Conservation (phyloP, 2,797 vertebrate genomes). For the Enteromius fasciolatus region DNA sequence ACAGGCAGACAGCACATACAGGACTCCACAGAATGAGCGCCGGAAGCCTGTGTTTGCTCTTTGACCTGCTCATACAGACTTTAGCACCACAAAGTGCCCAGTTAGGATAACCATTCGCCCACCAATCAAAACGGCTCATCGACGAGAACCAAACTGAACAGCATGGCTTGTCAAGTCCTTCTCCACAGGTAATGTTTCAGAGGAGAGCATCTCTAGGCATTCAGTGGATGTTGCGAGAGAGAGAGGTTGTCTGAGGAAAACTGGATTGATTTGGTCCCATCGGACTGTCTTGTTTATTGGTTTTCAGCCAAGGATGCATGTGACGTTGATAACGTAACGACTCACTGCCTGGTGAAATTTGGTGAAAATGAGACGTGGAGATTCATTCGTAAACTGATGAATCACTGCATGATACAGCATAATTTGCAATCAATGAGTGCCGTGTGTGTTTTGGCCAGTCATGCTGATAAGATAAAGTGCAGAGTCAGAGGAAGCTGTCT, state of each 20-base stretch:
- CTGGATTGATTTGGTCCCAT: conserved; percentile 21
- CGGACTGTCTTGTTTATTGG: conserved; percentile 7
- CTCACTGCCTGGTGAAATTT: background rate
- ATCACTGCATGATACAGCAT: conserved; percentile 46
- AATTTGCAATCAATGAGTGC: background rate
- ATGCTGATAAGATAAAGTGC: conserved; percentile 33
- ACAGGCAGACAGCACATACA: conserved; percentile 62
- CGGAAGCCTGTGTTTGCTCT: conserved; percentile 65
- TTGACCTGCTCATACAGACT: conserved; percentile 73
- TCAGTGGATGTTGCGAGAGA: background rate
- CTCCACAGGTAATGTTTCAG: conserved; percentile 73
- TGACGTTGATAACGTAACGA: conserved; percentile 20
- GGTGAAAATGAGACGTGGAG: background rate
- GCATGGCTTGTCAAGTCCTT: conserved; percentile 79
- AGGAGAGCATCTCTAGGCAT: background rate
- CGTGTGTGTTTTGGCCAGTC: background rate
- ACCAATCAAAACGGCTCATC: conserved; percentile 41
- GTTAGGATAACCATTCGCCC: conserved; percentile 75
- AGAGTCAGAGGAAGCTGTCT: conserved; percentile 33
- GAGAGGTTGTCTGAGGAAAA: background rate
- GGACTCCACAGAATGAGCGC: conserved; percentile 76
- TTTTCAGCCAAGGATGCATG: conserved; percentile 8
- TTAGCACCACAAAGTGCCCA: conserved; percentile 77
- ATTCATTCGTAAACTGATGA: conserved; percentile 36
- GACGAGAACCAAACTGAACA: conserved; percentile 45